Evolutionary conservation across 2,888 invertebrate genomes (phyloP).

Genomic region (Aphodius granarius): DNA sequence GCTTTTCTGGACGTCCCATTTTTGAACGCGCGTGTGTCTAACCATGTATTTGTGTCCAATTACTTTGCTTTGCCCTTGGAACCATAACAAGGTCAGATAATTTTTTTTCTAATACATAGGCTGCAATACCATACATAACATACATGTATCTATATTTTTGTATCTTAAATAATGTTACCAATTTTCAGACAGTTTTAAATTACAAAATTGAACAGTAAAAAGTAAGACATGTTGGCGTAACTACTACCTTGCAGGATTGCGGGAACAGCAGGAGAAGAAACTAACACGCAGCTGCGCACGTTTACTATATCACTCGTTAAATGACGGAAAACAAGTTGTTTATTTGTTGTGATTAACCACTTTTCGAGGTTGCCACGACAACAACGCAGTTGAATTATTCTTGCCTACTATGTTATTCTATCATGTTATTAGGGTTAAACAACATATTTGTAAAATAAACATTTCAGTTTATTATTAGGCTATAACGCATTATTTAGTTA

Average conservation of each 20-base stretch:
- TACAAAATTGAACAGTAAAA: neutral
- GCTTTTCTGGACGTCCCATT: too few relatives aligned
- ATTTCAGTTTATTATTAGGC: neutral
- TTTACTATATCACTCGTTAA: neutral
- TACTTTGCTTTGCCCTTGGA: too few relatives aligned
- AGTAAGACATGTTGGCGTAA: neutral
- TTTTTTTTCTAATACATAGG: neutral
- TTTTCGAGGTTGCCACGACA: neutral
- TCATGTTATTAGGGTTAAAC: neutral
- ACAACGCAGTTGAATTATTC: neutral
- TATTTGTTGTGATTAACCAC: neutral
- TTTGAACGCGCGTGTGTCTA: too few relatives aligned
- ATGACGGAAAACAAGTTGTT: neutral
- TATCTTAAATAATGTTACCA: neutral
- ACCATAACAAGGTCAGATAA: neutral
- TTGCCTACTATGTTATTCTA: neutral
- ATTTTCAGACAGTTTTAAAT: too few relatives aligned
- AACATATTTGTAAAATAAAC: neutral
- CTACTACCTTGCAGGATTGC: neutral
- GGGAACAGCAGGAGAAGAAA: neutral
- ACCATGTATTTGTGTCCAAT: too few relatives aligned
- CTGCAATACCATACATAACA: neutral
- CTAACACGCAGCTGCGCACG: neutral
- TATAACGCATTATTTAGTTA: neutral
- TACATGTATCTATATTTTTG: neutral